Evolutionary conservation across 1,140 invertebrate genomes (phyloP).

Genomic region (Drosophila albomicans): DNA sequence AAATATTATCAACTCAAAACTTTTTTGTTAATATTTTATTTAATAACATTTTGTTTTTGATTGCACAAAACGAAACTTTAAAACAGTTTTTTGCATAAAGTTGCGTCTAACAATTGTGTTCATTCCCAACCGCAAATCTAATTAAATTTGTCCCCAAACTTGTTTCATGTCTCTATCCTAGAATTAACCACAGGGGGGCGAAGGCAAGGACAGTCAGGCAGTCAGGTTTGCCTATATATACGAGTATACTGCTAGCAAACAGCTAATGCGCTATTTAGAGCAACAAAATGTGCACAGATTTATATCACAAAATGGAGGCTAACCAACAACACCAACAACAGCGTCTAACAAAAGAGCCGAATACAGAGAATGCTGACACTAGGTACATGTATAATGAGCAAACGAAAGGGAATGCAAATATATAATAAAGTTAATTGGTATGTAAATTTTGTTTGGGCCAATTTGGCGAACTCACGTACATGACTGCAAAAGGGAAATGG

Average conservation of each 20-base stretch:
- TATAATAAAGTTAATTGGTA: slow-evolving; percentile 77
- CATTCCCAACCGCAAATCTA: slow-evolving; percentile 39
- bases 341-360: slow-evolving; percentile 1
- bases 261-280: slow-evolving; percentile 42
- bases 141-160: slow-evolving; percentile 48
- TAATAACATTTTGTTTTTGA: slow-evolving; percentile 2
- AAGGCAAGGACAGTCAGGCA: not conserved
- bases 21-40: slow-evolving; percentile 8
- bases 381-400: slow-evolving; percentile 28
- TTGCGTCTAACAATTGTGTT: slow-evolving; percentile 14
- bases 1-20: not conserved
- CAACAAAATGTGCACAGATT: slow-evolving; percentile 43
- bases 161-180: slow-evolving; percentile 9
- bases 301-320: slow-evolving; percentile 25
- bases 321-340: not conserved
- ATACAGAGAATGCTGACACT: slow-evolving; percentile 29
- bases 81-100: slow-evolving; percentile 2
- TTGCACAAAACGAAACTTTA: not conserved
- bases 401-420: slow-evolving; percentile 56
- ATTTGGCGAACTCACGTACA: slow-evolving; percentile 48
- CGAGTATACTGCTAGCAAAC: not conserved
- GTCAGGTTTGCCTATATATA: not conserved
- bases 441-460: slow-evolving; percentile 65
- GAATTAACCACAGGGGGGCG: slow-evolving; percentile 10
- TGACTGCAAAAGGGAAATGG: not conserved